These are phyloP conservation scores for Pao palembangensis DNA, from an alignment of 2,113 vertebrate species.

Conservation along the genomic window DNA sequence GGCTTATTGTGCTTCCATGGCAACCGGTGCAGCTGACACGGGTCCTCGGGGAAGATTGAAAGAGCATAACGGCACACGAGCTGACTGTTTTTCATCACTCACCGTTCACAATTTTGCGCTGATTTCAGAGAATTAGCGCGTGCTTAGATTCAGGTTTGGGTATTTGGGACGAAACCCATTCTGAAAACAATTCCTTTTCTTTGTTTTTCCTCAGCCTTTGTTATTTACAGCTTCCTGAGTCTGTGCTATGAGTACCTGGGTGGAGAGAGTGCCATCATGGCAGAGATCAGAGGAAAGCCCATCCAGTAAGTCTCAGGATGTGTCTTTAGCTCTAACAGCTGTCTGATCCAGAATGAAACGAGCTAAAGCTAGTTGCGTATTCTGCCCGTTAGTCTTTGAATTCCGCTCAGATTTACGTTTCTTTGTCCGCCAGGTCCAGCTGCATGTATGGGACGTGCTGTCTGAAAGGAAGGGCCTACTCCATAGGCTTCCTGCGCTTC, in stretches of 20 bases:
- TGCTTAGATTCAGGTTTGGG: neutral
- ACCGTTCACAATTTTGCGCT: neutral
- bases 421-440: conserved; percentile 83
- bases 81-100: conserved; percentile 2
- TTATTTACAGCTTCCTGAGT: conserved; percentile 96
- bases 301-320: conserved; percentile 77
- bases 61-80: conserved; percentile 28
- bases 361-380: neutral
- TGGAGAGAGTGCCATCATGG: conserved; percentile 95
- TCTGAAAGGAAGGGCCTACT: conserved; percentile 90
- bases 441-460: conserved; percentile 93
- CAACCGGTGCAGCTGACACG: conserved; percentile 31
- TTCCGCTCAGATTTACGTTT: neutral
- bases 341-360: neutral
- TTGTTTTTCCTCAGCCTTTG: conserved; percentile 80
- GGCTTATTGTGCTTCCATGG: conserved; percentile 45
- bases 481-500: conserved; percentile 92
- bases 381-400: no score
- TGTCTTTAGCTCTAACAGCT: neutral
- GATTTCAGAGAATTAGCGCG: neutral
- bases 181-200: neutral
- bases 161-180: no score
- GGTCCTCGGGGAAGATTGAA: conserved; percentile 36
- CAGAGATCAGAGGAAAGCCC: conserved; percentile 92
- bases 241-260: conserved; percentile 96